Conservation (phyloP, 2,888 invertebrate species). For the Drosophila rellima region DNA sequence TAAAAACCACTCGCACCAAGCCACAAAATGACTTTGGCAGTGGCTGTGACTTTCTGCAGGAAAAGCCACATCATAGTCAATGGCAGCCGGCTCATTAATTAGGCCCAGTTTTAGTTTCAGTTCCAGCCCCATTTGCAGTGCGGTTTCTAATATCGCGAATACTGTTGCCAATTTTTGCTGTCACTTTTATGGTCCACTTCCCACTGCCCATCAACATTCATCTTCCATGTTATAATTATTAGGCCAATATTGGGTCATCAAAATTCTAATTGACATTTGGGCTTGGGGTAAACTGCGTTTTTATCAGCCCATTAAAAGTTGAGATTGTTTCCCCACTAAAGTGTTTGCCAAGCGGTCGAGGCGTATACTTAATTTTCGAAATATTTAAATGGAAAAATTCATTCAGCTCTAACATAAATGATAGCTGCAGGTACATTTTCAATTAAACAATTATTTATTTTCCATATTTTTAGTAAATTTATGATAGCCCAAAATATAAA, state of each 20-base stretch:
- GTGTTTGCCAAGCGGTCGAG: constrained; percentile 12
- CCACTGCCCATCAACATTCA: constrained; percentile 59
- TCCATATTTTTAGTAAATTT: too few species aligned
- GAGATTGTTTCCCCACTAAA: constrained; percentile 14
- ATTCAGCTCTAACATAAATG: too few species aligned
- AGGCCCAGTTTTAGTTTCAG: not conserved
- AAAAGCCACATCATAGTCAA: constrained; percentile 34
- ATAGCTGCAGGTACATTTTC: too few species aligned
- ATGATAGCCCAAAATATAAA: too few species aligned
- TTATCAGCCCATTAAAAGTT: constrained; percentile 36
- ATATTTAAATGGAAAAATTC: not conserved
- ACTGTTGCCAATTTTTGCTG: constrained; percentile 43
- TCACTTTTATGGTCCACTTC: constrained; percentile 39
- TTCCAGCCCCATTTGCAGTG: not conserved
- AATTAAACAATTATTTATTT: too few species aligned
- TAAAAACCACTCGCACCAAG: constrained; percentile 52
- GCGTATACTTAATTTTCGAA: constrained; percentile 21
- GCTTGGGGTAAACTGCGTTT: constrained; percentile 13
- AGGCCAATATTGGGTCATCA: constrained; percentile 59
- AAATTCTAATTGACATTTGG: constrained; percentile 60
- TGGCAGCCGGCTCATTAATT: constrained; percentile 13
- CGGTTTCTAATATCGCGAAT: constrained; percentile 34
- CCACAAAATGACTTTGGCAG: constrained; percentile 60
- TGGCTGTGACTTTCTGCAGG: constrained; percentile 12
- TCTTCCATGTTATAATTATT: constrained; percentile 62